Percentiles rank a stretch among this genome's conserved stretches.
These are phyloP conservation scores for Coranthus polyacanthus DNA, from an alignment of 2,797 vertebrate species.

Conservation along the genomic window DNA sequence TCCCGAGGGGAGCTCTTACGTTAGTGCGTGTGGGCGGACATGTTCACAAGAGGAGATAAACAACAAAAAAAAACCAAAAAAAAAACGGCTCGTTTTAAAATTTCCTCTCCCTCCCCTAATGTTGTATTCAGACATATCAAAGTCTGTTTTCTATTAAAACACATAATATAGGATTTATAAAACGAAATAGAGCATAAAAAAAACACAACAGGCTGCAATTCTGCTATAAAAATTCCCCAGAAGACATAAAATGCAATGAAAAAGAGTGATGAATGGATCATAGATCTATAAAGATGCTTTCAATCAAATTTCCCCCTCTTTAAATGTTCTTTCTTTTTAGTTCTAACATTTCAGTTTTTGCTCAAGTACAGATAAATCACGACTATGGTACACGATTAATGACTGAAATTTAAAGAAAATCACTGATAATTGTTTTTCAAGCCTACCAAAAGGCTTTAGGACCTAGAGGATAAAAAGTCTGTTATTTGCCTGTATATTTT, in stretches of 20 bases:
- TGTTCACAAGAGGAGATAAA: conserved; percentile 33
- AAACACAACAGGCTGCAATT: neutral
- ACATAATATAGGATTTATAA: conserved; percentile 14
- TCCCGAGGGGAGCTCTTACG: conserved; percentile 53
- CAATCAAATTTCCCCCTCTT: neutral
- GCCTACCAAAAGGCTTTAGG: neutral
- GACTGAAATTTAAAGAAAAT: too few species aligned
- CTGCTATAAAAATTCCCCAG: neutral
- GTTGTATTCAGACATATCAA: conserved; percentile 39
- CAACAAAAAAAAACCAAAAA: conserved; percentile 8
- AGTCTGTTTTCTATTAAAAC: conserved; percentile 31
- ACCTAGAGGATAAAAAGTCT: neutral
- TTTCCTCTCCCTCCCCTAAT: conserved; percentile 7
- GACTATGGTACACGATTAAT: too few species aligned
- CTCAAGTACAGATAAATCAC: too few species aligned
- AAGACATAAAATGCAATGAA: neutral
- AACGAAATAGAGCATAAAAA: neutral
- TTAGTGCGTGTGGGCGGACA: conserved; percentile 46
- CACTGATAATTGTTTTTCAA: neutral
- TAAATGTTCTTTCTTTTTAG: too few species aligned
- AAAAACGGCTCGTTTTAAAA: conserved; percentile 22
- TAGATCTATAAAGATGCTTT: neutral
- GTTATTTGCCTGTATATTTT: neutral
- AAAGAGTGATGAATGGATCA: neutral
- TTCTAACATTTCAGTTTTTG: too few species aligned